Base-by-base conservation (phyloP, 92 coral and sea anemone species). In the Porites evermanni region DNA sequence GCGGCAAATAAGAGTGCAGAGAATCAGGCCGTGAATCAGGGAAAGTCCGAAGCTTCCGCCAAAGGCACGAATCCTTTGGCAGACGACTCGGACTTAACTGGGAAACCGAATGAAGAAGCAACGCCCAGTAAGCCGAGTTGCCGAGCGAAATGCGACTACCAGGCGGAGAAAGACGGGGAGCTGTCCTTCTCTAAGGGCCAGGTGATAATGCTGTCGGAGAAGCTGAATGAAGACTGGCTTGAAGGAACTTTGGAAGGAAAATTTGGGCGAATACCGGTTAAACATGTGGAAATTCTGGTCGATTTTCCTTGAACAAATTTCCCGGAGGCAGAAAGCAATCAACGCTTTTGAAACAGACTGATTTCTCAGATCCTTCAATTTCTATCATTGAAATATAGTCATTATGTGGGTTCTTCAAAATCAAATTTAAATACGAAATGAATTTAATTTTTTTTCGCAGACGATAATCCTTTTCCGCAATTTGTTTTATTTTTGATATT, bases 61-160 rank as follows among this genome's bases (percentile, higher is more conserved):
- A 94, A 94, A 90, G 91, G 94, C 86, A 92, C 81, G 79, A 94
- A 92, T 88, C 98, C 98, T 66, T 91, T 94, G 87, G 98, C 98
- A 65, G 92, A 79, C 56, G 90, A 85, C 71, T 86, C 90, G 90
- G 92, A 60, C 78, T 81, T 90, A 70, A 68, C 70, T 12, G 67
- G 54, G 54, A 83, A 89, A 21, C 71, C 90, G 8, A 56, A 50
- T 64, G 86, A 74, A 50, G 85, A 80, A 12, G 23, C 58, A 16
- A 64, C 85, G 67, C 66, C 58, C 7, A 70, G 74, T 32, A 94
- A 94, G 47, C 98, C 98, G 23, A 79, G 95, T 84, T 94, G 98
- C 72, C 92, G 89, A 8, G 95, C 98, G 53, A 94, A 82, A 68
- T 59, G 70, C 70, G 93, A 94, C 64, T 94, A 90, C 89, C 85